Evolutionary conservation across 2,888 invertebrate species (phyloP).

Genomic region (Punctoribates punctum): DNA sequence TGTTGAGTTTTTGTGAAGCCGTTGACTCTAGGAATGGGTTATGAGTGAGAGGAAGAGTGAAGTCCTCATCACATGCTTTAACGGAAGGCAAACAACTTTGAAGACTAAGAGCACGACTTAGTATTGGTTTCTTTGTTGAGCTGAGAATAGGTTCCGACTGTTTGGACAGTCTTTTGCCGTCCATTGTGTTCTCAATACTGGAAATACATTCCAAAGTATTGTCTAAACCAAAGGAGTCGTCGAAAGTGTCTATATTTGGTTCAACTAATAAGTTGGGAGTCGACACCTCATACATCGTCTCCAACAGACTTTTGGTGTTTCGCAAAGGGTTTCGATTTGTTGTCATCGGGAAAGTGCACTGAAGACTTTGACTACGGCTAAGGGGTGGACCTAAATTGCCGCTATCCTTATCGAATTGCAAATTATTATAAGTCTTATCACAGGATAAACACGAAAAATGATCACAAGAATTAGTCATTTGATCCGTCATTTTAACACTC

Average conservation of each 20-base stretch:
- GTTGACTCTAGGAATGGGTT: background rate
- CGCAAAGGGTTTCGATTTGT: background rate
- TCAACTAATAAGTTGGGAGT: background rate
- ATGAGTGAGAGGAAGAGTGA: background rate
- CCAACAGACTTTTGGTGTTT: conserved; percentile 29
- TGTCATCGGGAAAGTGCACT: background rate
- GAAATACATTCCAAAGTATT: conserved; percentile 25
- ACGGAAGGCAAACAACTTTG: conserved; percentile 17
- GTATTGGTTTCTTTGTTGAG: background rate
- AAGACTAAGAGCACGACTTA: conserved; percentile 35
- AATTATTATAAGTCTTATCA: conserved; percentile 3
- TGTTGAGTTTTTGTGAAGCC: background rate
- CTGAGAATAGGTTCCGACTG: background rate
- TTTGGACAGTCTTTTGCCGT: background rate
- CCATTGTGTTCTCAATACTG: conserved; percentile 18
- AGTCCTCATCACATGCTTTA: background rate
- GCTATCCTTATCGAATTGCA: background rate
- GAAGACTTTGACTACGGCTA: conserved; percentile 24
- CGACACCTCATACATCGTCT: conserved; percentile 34
- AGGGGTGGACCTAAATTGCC: background rate
- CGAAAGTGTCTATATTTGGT: background rate
- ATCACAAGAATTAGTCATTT: conserved; percentile 13
- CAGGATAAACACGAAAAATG: conserved; percentile 22
- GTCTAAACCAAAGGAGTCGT: conserved; percentile 1
- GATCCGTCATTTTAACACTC: conserved; percentile 8